Base-by-base conservation (phyloP, 2,888 invertebrate genomes). In the Polia nebulosa region DNA sequence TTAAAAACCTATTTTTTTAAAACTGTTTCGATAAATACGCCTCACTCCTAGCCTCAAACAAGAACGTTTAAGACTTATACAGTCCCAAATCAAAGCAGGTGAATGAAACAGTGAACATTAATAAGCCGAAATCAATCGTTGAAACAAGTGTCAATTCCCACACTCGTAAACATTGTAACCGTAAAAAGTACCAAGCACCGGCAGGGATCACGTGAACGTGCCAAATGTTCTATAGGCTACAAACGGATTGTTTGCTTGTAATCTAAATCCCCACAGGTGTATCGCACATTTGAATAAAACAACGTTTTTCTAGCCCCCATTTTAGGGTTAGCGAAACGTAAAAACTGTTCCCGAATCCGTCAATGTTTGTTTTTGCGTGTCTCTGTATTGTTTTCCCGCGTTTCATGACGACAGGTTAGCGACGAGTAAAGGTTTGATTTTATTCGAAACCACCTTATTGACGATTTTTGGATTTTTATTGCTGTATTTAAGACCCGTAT, bases 241-340 rank as follows among this genome's bases (percentile, higher is more conserved):
- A 78, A 82, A 66, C 80, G 79, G 78, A 83, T 83, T 82, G 82
- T 83, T 82, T 81, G 74, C 65, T 72, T 67, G 82, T 84, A 83
- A 84, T 84, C 81, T 78, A 75, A 81, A 78, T 76, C 74, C 76
- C 70, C 74, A 76, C 77, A 80, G 80, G 76, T 80, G 76, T 80
- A 72, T 65, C 71, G 62, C 71, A 62, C 63, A 74, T 80, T 79
- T 84, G 76, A 84, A 82, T 83, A 78, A 83, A 81, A 81, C 76
- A 71, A 70, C 64, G 74, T 76, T 76, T 75, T 66, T 75, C 78
- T 78, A 80, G 52, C 64, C 56, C 62, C 58, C 60, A 75, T 78
- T 75, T 72, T 69, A 78, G 63, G 68, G 80, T 80, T 76, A 64
- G 63, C 60, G 72, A 9, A 66, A 62, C 67, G 69, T 72, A 63